Evolutionary conservation across 2,797 vertebrate genomes (phyloP), one percentile per base, ranked within the genome.

Genomic region (Lagocephalus sceleratus): DNA sequence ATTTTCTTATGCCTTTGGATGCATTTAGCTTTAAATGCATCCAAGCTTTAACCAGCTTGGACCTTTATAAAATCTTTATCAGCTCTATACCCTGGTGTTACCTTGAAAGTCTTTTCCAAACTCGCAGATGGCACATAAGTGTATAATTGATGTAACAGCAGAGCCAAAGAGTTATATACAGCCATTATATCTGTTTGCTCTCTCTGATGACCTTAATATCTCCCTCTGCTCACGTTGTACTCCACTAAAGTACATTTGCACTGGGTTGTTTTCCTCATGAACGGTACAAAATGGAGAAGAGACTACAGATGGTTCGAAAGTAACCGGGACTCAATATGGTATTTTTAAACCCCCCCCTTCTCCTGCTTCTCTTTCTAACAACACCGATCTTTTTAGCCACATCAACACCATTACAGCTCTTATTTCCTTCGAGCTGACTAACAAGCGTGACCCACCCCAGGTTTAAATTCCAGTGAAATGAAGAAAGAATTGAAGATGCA

Each of bases 91-190:
- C 8, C 16, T 57, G 54, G 45, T 3, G 19, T 57, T 78, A 44
- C 48, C 49, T 64, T 12, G 26, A 77, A 75, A 80, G 72, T 43
- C 50, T 44, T 20, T 50, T 38, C 19, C 40, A 62, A 59, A 68
- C 46, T 66, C 35, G 57, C 60, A 81, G 54, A 70, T 75, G 68
- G 63, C 35, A 64, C n/a, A 44, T 45, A 25, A 55, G 23, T 73
- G 46, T 66, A 85, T 81, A 76, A 76, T 64, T 75, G 56, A 82
- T 70, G 67, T 47, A 63, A 65, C 2, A 60, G 43, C 38, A 51
- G 19, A 73, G 51, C 58, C 50, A 38, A 55, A 44, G 32, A 35
- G 32, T 12, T 35, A 35, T 54, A 68, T 35, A 43, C 43, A 66
- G 17, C 57, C 51, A 55, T 63, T 57, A 43, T 26, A 50, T 54